Evolutionary conservation across 2,113 vertebrate species (phyloP), one percentile per base, ranked within the genome.

Genomic region (Sorex fumeus): DNA sequence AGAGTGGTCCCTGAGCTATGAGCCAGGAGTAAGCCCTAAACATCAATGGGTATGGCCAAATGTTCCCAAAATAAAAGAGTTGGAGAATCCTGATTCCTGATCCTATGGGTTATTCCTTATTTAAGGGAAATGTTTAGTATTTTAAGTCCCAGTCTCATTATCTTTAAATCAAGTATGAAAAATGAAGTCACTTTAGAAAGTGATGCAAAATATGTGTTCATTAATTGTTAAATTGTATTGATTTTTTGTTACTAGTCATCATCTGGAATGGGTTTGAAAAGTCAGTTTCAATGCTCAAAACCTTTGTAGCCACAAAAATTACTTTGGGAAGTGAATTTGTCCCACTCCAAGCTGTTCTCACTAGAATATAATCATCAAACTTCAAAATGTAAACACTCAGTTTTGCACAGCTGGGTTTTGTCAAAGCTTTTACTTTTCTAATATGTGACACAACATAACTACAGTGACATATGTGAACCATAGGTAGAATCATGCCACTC

Each of bases 231-330:
- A 72, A 71, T 3, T 50, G 5, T 27, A 19, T 45, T 71, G 6
- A 62, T 72, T 82, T 69, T 76, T 34, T 75, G 16, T 87, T 75
- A 32, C 40, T 91, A 74, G 12, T 88, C 36, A 40, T n/a, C 60
- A 21, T 43, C 8, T 91, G 57, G 47, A 57, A 23, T 81, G 32
- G 21, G 21, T 53, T 40, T 16, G 40, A 64, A 11, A 66, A 81
- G 71, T 91, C 50, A 60, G 25, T 78, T 7, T 69, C 5, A 18
- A 36, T 45, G 8, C 27, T 66, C 30, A 1, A 75, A 83, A 64
- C 19, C 7, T 74, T 78, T 45, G n/a, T 21, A 86, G 36, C 28
- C 11, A n/a, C 53, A 53, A 89, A 53, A n/a, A 40, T 32, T 13
- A 66, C 16, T 32, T 89, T 62, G 32, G 16, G 18, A 83, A 78